Base-by-base conservation (phyloP, 1,140 invertebrate genomes). In the Batillaria attramentaria region DNA sequence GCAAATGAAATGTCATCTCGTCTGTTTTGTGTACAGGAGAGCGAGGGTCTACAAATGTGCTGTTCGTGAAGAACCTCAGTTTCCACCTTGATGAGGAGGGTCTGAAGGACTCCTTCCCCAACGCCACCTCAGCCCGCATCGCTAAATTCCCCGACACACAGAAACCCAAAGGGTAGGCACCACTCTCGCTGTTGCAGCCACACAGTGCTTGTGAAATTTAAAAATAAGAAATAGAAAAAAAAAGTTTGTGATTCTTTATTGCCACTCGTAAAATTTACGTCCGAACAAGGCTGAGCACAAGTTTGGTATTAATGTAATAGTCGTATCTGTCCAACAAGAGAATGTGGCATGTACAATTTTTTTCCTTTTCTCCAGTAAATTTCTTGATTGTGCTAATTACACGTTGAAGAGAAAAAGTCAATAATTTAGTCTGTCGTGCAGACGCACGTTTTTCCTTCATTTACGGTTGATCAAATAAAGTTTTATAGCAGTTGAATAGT, bases 131-230 rank as follows among this genome's bases (percentile, higher is more conserved):
- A 37, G 79, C 75, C 41, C 75, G 81, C 54, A 78, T 84, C 5
- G 74, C 79, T 35, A 84, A 77, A 18, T 73, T 78, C 72, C 54
- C 42, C 28, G 81, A 84, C 46, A 78, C 81, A 46, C 81, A 81
- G 41, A 83, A 79, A 68, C 69, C 79, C 2, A 81, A 57, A 79
- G 83, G 83, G 83, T 84, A 72, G 79, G 72, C n/a, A n/a, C n/a
- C n/a, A n/a, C n/a, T n/a, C n/a, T n/a, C n/a, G n/a, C n/a, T n/a
- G n/a, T n/a, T n/a, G n/a, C n/a, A n/a, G n/a, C n/a, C n/a, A n/a
- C n/a, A n/a, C n/a, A n/a, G n/a, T n/a, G n/a, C n/a, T n/a, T n/a
- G n/a, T n/a, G n/a, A n/a, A n/a, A n/a, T n/a, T n/a, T n/a, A n/a
- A n/a, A n/a, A n/a, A n/a, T n/a, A n/a, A n/a, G n/a, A n/a, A n/a